Evolutionary conservation across 1,140 invertebrate species (phyloP), one percentile per base, ranked within the genome.

Genomic region (Mylabris phalerata): DNA sequence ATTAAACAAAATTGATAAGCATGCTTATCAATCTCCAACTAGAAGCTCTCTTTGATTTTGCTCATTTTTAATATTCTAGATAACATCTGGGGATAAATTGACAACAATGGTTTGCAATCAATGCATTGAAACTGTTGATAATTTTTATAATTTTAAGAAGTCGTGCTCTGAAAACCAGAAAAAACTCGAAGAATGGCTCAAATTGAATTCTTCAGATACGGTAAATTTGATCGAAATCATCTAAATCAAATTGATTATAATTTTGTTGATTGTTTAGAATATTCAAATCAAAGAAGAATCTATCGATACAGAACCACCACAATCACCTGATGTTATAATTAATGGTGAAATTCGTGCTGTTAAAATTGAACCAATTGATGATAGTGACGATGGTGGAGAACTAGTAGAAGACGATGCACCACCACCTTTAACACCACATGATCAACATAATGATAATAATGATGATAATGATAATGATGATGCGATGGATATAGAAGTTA

Each of bases 31-130:
- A 19, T 2, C 19, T 19, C 19, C 19, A 19, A 19, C 1, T 40
- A 2, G 39, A 10, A 7, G 39, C 39, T 6, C 39, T 40, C 39
- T 40, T 7, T 7, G 41, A n/a, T 42, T 42, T 42, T 10, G 9
- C 9, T 11, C 10, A 0, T 42, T 42, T 42, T 42, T 3, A 10
- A 42, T 4, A n/a, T 42, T 42, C 11, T 76, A 81, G 79, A 77
- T 81, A 71, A 76, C 64, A 64, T 72, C 76, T 67, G 72, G 75
- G 73, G 80, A 82, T 71, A 76, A 77, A 59, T 66, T 80, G 67
- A 78, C 80, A 42, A 77, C 77, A 50, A 76, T 79, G 74, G 74
- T 80, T 63, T 82, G 80, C 72, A 76, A 74, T 59, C 76, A 77
- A 69, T 82, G 80, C 63, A 65, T 78, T 63, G 72, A 75, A 63